Percentiles rank a stretch among this genome's conserved stretches.
Conservation (phyloP, 1,140 invertebrate genomes). For the Lucilia sericata region DNA sequence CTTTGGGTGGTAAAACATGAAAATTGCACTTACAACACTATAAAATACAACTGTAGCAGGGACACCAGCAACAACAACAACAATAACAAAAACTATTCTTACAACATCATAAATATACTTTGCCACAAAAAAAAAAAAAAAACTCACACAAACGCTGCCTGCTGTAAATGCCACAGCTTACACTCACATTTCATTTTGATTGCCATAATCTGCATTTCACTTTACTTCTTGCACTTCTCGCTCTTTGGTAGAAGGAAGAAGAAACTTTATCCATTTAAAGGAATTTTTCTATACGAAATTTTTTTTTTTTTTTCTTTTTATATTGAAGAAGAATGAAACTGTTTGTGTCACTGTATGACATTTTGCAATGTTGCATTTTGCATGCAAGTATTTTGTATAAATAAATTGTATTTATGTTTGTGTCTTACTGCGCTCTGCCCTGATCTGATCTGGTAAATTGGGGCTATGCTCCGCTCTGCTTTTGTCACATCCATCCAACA, state of each 20-base stretch:
- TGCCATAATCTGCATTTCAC: constrained; percentile 33
- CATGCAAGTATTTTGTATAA: constrained; percentile 8
- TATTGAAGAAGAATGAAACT: not conserved
- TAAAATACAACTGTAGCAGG: constrained; percentile 14
- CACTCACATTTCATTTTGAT: constrained; percentile 36
- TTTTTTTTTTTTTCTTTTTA: not conserved
- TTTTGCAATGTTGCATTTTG: constrained; percentile 15
- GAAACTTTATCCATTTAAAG: not conserved
- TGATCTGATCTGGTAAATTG: not conserved
- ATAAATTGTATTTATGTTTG: constrained; percentile 23
- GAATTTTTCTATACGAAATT: constrained; percentile 4
- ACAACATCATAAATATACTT: constrained; percentile 40
- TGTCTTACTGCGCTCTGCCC: constrained; percentile 15
- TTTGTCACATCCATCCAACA: not conserved
- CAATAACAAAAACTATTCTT: not conserved
- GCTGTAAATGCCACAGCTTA: not conserved
- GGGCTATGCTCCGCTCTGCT: not conserved
- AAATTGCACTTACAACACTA: constrained; percentile 52
- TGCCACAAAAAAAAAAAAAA: not conserved
- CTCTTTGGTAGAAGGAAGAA: not conserved
- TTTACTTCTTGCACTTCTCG: not conserved
- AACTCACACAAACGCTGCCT: not conserved
- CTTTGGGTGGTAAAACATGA: constrained; percentile 65
- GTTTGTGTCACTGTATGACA: constrained; percentile 21
- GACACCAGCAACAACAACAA: not conserved